Evolutionary conservation across 2,113 vertebrate genomes (phyloP).

Genomic region (Rhagologus leucostigma): DNA sequence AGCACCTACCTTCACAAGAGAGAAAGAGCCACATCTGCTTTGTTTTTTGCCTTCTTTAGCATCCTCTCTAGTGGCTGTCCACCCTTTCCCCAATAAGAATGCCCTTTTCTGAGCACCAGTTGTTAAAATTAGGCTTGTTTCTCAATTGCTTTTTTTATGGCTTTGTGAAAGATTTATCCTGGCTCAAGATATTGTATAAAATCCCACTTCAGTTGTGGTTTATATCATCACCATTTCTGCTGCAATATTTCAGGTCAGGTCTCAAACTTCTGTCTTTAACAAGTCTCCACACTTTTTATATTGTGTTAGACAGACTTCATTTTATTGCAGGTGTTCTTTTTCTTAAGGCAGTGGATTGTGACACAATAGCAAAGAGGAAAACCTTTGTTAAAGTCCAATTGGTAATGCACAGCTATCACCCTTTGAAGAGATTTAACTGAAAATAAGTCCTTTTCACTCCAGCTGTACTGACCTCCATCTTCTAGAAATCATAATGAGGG

Average conservation of each 20-base stretch:
- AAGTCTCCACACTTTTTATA: conserved; percentile 13
- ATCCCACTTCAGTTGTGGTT: background rate
- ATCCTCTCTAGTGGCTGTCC: background rate
- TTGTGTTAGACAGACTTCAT: background rate
- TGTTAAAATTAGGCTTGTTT: conserved; percentile 15
- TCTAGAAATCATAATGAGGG: background rate
- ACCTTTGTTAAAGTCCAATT: conserved; percentile 4
- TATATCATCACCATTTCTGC: background rate
- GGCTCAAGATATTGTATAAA: conserved; percentile 17
- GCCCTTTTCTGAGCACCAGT: background rate
- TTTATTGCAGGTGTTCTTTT: conserved; percentile 27
- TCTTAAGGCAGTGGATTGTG: background rate
- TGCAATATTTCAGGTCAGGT: conserved; percentile 1
- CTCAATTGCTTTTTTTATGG: background rate
- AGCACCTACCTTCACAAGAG: background rate
- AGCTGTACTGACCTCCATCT: background rate
- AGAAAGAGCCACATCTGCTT: background rate
- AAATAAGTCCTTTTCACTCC: conserved; percentile 22
- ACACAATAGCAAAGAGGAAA: background rate
- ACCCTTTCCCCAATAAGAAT: background rate
- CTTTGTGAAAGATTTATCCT: conserved; percentile 28
- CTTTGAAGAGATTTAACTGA: conserved; percentile 26
- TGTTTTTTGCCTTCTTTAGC: background rate
- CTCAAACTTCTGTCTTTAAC: conserved; percentile 16
- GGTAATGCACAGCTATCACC: background rate